Percentiles rank a stretch among this genome's conserved stretches.
phyloP scores from a whole-genome alignment of 2,797 vertebrate genomes.

The Gallinago nigripennis region DNA sequence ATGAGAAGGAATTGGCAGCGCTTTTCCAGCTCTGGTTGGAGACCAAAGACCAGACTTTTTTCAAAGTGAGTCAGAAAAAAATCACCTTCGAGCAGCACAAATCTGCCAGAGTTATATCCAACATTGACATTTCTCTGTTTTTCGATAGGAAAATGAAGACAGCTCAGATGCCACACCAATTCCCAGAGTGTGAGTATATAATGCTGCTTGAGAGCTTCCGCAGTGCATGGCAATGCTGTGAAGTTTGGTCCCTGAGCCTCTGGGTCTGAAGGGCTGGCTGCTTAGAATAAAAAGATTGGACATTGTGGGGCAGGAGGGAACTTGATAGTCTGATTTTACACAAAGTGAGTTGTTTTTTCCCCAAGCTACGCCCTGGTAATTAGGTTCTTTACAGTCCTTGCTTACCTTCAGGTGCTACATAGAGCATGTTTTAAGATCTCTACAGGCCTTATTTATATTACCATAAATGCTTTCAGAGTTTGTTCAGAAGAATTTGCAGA shows the following conservation, averaged over 20 bases:
- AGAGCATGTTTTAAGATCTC: background rate
- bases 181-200: constrained; percentile 88
- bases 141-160: constrained; percentile 89
- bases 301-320: background rate
- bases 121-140: constrained; percentile 14
- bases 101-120: background rate
- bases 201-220: background rate
- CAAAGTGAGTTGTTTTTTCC: background rate
- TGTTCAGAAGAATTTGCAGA: background rate
- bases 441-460: background rate
- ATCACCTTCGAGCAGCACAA: background rate
- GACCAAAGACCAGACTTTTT: constrained; percentile 91
- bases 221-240: background rate
- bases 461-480: background rate
- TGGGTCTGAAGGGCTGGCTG: background rate
- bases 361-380: background rate
- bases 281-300: background rate
- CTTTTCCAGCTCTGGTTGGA: constrained; percentile 96
- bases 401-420: background rate
- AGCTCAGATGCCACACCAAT: constrained; percentile 85
- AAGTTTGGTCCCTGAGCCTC: background rate
- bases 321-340: background rate
- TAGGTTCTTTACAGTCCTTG: background rate
- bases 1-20: constrained; percentile 91
- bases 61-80: constrained; percentile 83